Base-by-base conservation (phyloP, 64 coral and sea anemone genomes). In the Pachyseris speciosa region DNA sequence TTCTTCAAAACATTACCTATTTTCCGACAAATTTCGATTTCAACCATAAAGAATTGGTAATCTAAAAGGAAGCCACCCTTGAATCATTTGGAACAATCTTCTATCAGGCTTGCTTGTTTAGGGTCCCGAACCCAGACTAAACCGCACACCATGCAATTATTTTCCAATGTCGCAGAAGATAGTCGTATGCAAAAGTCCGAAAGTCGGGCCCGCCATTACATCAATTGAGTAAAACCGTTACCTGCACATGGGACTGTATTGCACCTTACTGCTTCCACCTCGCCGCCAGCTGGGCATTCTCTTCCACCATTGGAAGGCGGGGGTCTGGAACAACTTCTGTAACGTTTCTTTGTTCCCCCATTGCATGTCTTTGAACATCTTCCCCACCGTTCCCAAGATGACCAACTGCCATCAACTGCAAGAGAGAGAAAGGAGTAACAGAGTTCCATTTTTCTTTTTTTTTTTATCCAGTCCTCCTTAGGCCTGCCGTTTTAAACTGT, bases 291-390 rank as follows among this genome's bases (percentile, higher is more conserved):
- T n/a, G n/a, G 3, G 22, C 84, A 87, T 7, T 36, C 29, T 36
- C 59, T 73, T 6, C 84, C 84, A n/a, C 84, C 67, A 69, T 73
- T 73, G 5, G 84, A 87, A 1, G 84, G 84, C 17, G 11, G 65
- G 1, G 84, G 84, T 1, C 25, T 57, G 22, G 67, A 55, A 9
- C 84, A 87, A n/a, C 1, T 45, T 73, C 84, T 69, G 13, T 37
- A 51, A 28, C 84, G 84, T 9, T 11, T 44, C 19, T 36, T 51
- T 37, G 7, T 28, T 9, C 84, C 84, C 2, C 64, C 84, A 2
- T 19, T 50, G 42, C 84, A 87, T 37, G 41, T 87, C 33, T 4
- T 26, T 72, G 84, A 72, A 7, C 84, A 87, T 13, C 44, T 7
- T 13, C 27, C 31, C 45, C 24, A 87, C 0, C 22, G 42, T 9